Conservation (phyloP, 1,140 invertebrate genomes). For the Aphis craccivora region DNA sequence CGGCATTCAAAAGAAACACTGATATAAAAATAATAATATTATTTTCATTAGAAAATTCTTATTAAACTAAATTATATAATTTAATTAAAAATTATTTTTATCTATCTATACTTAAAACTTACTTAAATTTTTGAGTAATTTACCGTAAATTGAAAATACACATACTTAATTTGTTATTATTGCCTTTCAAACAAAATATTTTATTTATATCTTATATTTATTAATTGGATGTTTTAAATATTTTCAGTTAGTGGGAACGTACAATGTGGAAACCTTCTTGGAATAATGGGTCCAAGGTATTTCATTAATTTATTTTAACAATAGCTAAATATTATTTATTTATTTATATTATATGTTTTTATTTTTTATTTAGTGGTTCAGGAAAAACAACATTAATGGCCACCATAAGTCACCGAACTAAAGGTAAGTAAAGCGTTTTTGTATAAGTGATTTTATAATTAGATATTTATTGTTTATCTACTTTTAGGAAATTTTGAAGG, state of each 20-base stretch:
- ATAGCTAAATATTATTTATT: not conserved
- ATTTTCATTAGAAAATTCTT: not conserved
- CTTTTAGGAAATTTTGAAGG: slow-evolving; percentile 4
- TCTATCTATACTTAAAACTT: not conserved
- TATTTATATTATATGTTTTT: not conserved
- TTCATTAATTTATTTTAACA: slow-evolving; percentile 43
- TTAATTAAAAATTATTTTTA: not conserved
- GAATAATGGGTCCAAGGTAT: slow-evolving; percentile 66
- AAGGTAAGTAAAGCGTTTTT: slow-evolving; percentile 63
- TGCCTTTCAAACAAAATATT: not conserved
- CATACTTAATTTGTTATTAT: not conserved
- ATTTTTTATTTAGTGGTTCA: slow-evolving; percentile 68
- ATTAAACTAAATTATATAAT: not conserved
- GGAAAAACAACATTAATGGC: slow-evolving; percentile 77
- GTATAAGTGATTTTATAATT: not conserved
- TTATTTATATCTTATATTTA: not conserved
- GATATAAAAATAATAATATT: not conserved
- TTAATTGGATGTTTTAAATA: not conserved
- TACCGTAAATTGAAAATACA: too few species aligned
- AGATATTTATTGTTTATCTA: not conserved
- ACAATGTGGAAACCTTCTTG: slow-evolving; percentile 64
- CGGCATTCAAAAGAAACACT: not conserved
- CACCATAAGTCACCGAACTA: slow-evolving; percentile 72
- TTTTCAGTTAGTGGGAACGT: slow-evolving; percentile 64
- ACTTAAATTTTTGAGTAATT: not conserved